Evolutionary conservation across 2,113 vertebrate genomes (phyloP).

Genomic region (Microtus pennsylvanicus): DNA sequence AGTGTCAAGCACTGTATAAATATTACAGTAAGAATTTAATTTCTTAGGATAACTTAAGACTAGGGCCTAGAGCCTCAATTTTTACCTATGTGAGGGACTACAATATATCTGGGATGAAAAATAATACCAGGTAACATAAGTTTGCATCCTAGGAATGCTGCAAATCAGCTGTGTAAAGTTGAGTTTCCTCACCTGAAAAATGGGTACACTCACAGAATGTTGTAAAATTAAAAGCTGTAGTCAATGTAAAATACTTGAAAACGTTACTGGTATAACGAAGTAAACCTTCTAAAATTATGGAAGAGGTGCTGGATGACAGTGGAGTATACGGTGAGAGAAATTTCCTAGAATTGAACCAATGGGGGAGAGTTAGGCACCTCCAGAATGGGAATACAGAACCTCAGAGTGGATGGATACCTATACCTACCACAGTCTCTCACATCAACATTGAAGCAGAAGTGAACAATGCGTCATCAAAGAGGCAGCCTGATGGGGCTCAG

Average conservation of each 20-base stretch:
- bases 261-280: background rate
- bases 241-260: slow-evolving; percentile 18
- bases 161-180: background rate
- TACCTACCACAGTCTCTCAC: background rate
- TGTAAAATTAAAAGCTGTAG: background rate
- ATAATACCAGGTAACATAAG: background rate
- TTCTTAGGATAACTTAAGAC: slow-evolving; percentile 2
- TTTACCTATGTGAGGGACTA: background rate
- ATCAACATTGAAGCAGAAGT: background rate
- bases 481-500: background rate
- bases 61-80: background rate
- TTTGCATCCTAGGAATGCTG: background rate
- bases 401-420: background rate
- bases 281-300: background rate
- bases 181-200: slow-evolving; percentile 40
- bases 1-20: background rate
- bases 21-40: slow-evolving; percentile 31
- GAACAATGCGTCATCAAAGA: background rate
- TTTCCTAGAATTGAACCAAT: background rate
- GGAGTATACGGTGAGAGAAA: background rate
- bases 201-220: background rate
- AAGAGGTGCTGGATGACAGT: background rate
- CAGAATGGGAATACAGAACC: background rate
- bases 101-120: background rate
- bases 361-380: background rate